phyloP scores from a whole-genome alignment of 2,113 vertebrate genomes.

The Alouatta palliata region DNA sequence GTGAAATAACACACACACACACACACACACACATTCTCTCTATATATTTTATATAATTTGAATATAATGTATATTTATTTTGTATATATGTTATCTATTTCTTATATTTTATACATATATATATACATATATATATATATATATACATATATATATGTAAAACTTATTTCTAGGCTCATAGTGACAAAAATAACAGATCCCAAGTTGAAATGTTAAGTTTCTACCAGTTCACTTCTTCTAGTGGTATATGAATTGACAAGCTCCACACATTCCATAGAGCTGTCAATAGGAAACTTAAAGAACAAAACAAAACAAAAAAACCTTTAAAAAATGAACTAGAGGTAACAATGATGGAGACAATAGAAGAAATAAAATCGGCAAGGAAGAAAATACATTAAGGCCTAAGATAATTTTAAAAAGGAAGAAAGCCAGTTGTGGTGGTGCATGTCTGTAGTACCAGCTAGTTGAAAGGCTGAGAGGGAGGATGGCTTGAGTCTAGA shows the following conservation, averaged over 20 bases:
- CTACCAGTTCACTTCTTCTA: neutral
- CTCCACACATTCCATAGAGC: neutral
- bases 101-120: too few species aligned
- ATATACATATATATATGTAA: neutral
- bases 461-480: neutral
- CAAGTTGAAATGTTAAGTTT: neutral
- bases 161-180: neutral
- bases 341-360: neutral
- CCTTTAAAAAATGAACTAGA: neutral
- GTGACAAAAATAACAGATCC: neutral
- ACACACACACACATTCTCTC: too few species aligned
- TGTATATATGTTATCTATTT: too few species aligned
- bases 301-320: neutral
- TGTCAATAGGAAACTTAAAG: neutral
- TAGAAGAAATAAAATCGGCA: neutral
- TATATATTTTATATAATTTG: too few species aligned
- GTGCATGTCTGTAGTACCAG: neutral
- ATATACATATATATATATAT: too few species aligned
- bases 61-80: too few species aligned
- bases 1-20: neutral
- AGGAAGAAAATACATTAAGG: neutral
- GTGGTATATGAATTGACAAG: neutral
- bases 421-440: neutral
- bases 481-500: neutral
- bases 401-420: neutral